Percentiles rank a stretch among this genome's conserved stretches.
Evolutionary conservation across 2,888 invertebrate genomes (phyloP).

Genomic region (Laspeyria flexula): DNA sequence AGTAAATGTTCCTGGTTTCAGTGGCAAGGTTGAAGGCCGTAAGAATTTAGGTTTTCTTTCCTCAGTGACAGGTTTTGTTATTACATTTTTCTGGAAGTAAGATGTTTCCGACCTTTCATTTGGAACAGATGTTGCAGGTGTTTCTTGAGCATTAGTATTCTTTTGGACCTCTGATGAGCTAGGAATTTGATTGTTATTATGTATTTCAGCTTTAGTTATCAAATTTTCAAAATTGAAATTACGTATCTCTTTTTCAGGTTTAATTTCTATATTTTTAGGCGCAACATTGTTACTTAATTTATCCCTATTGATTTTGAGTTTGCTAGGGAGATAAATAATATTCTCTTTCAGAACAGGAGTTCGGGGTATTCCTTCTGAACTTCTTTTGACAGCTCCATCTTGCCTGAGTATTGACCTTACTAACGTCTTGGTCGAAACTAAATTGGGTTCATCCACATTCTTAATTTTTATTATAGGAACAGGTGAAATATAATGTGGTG

Average conservation of each 20-base stretch:
- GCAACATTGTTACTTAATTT: conserved; percentile 45
- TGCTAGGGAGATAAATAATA: conserved; percentile 53
- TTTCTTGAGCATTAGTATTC: conserved; percentile 69
- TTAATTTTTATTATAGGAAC: conserved; percentile 76
- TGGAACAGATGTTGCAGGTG: conserved; percentile 44
- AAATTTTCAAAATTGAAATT: conserved; percentile 83
- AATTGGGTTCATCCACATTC: conserved; percentile 69
- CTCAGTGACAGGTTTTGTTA: conserved; percentile 60
- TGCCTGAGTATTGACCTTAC: conserved; percentile 58
- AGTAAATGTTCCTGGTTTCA: conserved; percentile 94
- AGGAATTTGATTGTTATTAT: conserved; percentile 76
- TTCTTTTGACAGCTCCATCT: conserved; percentile 68
- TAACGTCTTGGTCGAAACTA: conserved; percentile 36
- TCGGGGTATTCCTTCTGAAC: conserved; percentile 66
- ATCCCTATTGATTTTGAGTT: conserved; percentile 61
- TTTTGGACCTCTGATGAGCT: conserved; percentile 76
- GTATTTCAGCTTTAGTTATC: conserved; percentile 83
- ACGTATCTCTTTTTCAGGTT: conserved; percentile 68
- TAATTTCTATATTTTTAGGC: conserved; percentile 57
- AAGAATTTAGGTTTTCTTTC: conserved; percentile 89
- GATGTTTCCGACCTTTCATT: conserved; percentile 81
- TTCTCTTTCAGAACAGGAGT: conserved; percentile 70
- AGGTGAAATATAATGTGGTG: conserved; percentile 52
- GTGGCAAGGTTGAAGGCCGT: conserved; percentile 92
- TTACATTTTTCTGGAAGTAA: conserved; percentile 78